Base-by-base conservation (phyloP, 2,797 vertebrate species). In the Rhabdophis nuchalis region DNA sequence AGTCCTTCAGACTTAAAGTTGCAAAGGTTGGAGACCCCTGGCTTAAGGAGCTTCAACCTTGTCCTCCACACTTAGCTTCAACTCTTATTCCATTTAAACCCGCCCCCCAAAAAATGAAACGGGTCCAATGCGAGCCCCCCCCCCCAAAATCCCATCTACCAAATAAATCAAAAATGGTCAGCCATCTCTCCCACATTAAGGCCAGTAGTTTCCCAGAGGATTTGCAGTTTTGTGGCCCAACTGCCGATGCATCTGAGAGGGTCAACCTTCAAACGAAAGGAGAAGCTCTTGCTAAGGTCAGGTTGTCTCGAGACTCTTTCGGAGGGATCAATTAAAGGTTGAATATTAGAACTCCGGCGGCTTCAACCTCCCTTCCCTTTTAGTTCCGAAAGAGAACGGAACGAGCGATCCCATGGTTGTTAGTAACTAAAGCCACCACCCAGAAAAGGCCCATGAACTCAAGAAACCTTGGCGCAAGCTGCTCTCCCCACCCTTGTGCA, bases 61-160 rank as follows among this genome's bases (percentile, higher is more conserved):
- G 9, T 82, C 36, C 36, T 36, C 68, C 18, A 23, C 72, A 1
- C 36, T 77, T 77, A 0, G 0, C 56, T 29, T 53, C 16, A 25
- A 46, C 85, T 53, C 23, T 9, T 53, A 58, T 41, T 23, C 2
- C 29, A 50, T 57, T 53, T 6, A 1, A 14, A 5, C 0, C 1
- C 4, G 14, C 3, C n/a, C 12, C 10, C 29, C 60, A 3, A 1
- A 12, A 41, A 58, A 3, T 5, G 54, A 16, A 11, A 86, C 50
- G 90, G 89, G 89, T 85, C 91, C 92, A 4, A 57, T 53, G 50
- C 86, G 41, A 72, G 32, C 7, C n/a, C 41, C 27, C 46, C 46
- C 46, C 18, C 0, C 3, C 12, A 61, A 46, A 20, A 60, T 85
- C 20, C 54, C 25, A 52, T 89, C 90, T 13, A 57, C 61, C 77